Base-by-base conservation (phyloP, 2,113 vertebrate genomes). In the Malurus cyaneus region DNA sequence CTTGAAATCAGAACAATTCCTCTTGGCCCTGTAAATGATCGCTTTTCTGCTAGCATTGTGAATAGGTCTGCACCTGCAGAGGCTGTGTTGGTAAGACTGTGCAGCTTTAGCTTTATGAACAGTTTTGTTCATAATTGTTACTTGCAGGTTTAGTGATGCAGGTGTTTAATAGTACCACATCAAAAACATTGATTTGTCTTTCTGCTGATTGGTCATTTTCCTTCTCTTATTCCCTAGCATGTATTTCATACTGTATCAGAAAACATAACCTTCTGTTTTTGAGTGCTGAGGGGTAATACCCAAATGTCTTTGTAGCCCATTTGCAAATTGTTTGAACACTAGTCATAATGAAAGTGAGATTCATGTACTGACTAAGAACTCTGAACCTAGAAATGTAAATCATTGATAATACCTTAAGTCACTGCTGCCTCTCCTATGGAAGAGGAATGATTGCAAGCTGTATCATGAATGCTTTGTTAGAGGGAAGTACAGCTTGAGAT, bases 371-470 rank as follows among this genome's bases (percentile, higher is more conserved):
- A 36, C 34, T 18, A 36, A 62, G 39, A 80, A 59, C 18, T 50
- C 18, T 52, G n/a, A 61, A 53, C 47, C 21, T 39, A 29, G 41
- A 65, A 18, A 15, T 80, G 18, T 0, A 0, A 39, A 3, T 52
- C 8, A n/a, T 2, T 50, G 32, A 17, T 66, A 28, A 36, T 77
- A 49, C 52, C 10, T 24, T 36, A 66, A 70, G n/a, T 77, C 79
- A 31, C 25, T 31, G 25, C 14, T 53, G 14, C 69, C 62, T 80
- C 20, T 9, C 6, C 6, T 60, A 9, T 8, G 60, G 47, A 74
- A 65, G 32, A 65, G 50, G 73, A 41, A 1, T 41, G 19, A 46
- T 29, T 15, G 28, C 50, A 62, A 54, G 32, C 49, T 69, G 32
- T 73, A 24, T 31, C 9, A 2, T 23, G 34, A 70, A 41, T 59